Conservation (phyloP, 37 sponge, comb jelly and placozoan genomes). For the Ianthella basta region DNA sequence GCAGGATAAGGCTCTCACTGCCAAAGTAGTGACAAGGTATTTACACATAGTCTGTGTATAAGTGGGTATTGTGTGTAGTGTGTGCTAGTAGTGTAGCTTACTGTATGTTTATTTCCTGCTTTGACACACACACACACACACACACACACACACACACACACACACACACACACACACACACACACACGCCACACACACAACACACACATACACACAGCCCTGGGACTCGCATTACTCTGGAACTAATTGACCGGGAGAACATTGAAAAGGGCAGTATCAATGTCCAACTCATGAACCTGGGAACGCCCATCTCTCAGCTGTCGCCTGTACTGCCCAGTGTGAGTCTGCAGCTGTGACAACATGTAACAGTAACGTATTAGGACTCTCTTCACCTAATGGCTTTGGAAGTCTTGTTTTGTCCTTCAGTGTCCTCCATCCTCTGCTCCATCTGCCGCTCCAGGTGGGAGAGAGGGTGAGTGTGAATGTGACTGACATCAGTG, state of each 20-base stretch:
- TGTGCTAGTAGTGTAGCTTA: not conserved
- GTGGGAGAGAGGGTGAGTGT: slow-evolving; percentile 43
- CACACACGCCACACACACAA: no score
- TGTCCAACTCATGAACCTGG: slow-evolving; percentile 28
- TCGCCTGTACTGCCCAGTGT: slow-evolving; percentile 49
- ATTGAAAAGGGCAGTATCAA: slow-evolving; percentile 52
- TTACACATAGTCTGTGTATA: not conserved
- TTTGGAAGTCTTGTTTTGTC: not conserved
- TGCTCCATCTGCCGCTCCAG: not conserved
- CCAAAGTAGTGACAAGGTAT: slow-evolving; percentile 60
- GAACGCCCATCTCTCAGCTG: slow-evolving; percentile 42
- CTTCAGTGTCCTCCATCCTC: no score
- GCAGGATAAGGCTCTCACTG: slow-evolving; percentile 40
- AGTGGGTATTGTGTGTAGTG: not conserved
- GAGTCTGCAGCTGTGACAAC: not conserved
- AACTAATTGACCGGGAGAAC: slow-evolving; percentile 43
- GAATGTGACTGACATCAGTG: slow-evolving; percentile 51
- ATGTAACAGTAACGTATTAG: not conserved
- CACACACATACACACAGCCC: no score
- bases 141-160: no score
- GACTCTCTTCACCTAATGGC: not conserved
- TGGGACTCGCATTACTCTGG: slow-evolving; percentile 48
- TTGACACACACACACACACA: not conserved
- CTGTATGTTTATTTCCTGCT: not conserved
- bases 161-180: no score